These are phyloP conservation scores for Actinemys pallida DNA, from an alignment of 2,113 vertebrate genomes.

Conservation along the genomic window DNA sequence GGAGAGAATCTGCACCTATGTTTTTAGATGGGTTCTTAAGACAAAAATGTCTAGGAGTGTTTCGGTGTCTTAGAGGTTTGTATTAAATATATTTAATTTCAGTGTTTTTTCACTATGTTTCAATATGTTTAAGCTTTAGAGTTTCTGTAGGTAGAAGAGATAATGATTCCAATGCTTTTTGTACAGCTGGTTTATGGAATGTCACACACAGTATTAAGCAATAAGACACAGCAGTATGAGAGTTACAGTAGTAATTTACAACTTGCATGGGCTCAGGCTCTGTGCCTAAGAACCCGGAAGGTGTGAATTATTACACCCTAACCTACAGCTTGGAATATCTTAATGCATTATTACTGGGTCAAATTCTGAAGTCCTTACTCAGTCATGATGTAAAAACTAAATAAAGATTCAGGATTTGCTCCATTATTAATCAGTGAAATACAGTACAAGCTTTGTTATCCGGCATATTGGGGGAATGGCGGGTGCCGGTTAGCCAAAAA, in stretches of 20 bases:
- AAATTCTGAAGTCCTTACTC: constrained; percentile 28
- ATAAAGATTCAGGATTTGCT: constrained; percentile 34
- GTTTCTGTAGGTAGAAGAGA: background rate
- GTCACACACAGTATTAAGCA: background rate
- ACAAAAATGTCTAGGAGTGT: background rate
- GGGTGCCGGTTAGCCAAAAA: too few relatives aligned
- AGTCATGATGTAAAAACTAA: constrained; percentile 55
- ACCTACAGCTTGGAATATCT: constrained; percentile 58
- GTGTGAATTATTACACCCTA: constrained; percentile 65
- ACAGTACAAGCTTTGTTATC: too few relatives aligned
- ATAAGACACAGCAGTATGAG: background rate
- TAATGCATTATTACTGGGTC: constrained; percentile 47
- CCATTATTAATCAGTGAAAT: background rate
- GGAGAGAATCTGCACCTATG: background rate
- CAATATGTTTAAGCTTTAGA: background rate
- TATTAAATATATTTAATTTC: background rate
- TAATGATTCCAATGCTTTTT: background rate
- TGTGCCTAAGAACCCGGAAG: constrained; percentile 58
- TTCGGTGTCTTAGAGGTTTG: background rate
- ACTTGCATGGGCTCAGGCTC: constrained; percentile 7
- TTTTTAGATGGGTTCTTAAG: constrained; percentile 16
- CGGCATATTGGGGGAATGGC: too few relatives aligned
- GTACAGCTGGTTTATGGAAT: background rate
- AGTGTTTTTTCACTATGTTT: background rate
- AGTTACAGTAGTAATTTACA: constrained; percentile 36